These are phyloP conservation scores for Rallus crepitans DNA, from an alignment of 2,797 vertebrate species.

Conservation along the genomic window DNA sequence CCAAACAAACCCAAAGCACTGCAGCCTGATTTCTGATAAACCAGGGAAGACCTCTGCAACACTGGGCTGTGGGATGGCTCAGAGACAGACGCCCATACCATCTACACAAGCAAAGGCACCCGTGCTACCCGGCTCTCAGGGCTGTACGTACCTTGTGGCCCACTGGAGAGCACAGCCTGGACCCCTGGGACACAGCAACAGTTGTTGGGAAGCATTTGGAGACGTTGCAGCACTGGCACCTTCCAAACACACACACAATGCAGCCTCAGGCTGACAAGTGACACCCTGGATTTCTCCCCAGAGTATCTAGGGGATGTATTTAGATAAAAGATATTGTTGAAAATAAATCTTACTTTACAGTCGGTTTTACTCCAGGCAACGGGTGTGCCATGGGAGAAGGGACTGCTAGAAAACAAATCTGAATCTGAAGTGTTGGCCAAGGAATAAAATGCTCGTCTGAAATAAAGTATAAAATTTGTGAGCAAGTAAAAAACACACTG, in stretches of 20 bases:
- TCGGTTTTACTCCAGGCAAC: neutral
- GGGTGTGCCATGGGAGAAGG: neutral
- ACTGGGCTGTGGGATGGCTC: fast-evolving
- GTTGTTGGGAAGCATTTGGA: neutral
- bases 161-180: neutral
- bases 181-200: neutral
- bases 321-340: conserved; percentile 21
- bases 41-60: neutral
- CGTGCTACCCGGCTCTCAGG: neutral
- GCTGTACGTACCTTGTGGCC: neutral
- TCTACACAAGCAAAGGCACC: neutral
- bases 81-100: neutral
- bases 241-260: neutral
- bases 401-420: conserved; percentile 27
- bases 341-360: conserved; percentile 4
- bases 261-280: neutral
- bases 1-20: neutral
- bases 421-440: neutral
- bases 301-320: neutral
- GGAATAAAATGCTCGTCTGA: neutral
- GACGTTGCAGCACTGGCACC: neutral
- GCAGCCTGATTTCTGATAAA: neutral
- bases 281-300: neutral
- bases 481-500: conserved; percentile 5
- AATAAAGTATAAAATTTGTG: conserved; percentile 45